A percentile compares a stretch with the other conserved stretches of the same genome.
Conservation (phyloP, 2,888 invertebrate species). For the Phragmatobia fuliginosa region DNA sequence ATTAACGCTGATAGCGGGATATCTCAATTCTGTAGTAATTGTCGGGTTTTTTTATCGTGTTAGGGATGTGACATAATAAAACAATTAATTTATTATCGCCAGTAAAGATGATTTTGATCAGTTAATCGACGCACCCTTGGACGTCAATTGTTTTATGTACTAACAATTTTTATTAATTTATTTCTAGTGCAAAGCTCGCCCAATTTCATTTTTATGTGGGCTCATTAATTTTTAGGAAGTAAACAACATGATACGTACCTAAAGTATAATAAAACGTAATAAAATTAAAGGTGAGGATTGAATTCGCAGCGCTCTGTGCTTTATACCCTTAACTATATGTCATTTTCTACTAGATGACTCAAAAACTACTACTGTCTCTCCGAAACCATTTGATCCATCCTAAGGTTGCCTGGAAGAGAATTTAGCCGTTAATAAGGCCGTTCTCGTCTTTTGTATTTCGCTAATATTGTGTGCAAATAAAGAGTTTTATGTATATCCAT, state of each 20-base stretch:
- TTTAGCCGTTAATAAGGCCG: too few species aligned
- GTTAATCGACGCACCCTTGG: slow-evolving; percentile 78
- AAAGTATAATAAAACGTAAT: not conserved
- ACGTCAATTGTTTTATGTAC: slow-evolving; percentile 82
- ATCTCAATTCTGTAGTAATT: slow-evolving; percentile 83
- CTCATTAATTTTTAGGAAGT: slow-evolving; percentile 24
- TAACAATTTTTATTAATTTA: slow-evolving; percentile 84
- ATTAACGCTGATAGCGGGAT: slow-evolving; percentile 83
- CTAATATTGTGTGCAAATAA: too few species aligned
- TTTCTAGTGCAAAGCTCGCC: slow-evolving; percentile 38
- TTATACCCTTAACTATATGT: not conserved
- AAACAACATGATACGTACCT: not conserved
- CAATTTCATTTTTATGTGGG: slow-evolving; percentile 67
- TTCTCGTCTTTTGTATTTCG: too few species aligned
- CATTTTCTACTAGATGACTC: too few species aligned
- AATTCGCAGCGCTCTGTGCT: not conserved
- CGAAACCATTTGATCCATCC: too few species aligned
- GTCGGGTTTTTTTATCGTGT: slow-evolving; percentile 81
- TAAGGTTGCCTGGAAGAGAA: too few species aligned
- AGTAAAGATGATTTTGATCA: slow-evolving; percentile 78
- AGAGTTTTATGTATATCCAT: too few species aligned
- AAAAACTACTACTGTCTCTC: too few species aligned
- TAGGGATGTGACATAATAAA: slow-evolving; percentile 82
- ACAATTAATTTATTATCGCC: slow-evolving; percentile 84
- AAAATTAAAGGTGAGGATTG: not conserved